Percentiles rank a stretch among this genome's conserved stretches.
Conservation (phyloP, 2,888 invertebrate species). For the Poecilus cupreus region DNA sequence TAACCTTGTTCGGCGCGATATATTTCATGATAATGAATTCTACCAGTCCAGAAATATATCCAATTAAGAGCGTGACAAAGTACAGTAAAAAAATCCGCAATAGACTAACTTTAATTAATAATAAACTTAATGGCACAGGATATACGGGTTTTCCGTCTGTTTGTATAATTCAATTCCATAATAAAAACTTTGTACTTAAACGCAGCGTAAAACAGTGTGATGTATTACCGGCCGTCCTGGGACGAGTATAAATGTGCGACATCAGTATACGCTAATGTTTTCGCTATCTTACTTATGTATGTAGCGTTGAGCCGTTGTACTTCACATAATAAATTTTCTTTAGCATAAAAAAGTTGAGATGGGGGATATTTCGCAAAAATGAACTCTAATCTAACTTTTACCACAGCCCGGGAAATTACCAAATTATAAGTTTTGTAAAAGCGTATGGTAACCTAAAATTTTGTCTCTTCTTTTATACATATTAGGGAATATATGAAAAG, state of each 20-base stretch:
- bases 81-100: not conserved
- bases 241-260: not conserved
- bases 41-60: not conserved
- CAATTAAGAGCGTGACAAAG: conserved; percentile 41
- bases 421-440: no score
- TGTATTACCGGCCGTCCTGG: not conserved
- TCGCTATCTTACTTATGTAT: conserved; percentile 17
- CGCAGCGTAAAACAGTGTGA: not conserved
- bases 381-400: not conserved
- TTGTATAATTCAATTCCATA: not conserved
- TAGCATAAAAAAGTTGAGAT: not conserved
- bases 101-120: conserved; percentile 19
- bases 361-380: not conserved
- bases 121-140: not conserved
- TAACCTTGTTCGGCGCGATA: conserved; percentile 8
- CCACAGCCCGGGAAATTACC: no score
- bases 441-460: no score
- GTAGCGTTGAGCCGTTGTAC: not conserved
- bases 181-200: conserved; percentile 29
- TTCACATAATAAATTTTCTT: not conserved
- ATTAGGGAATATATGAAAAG: no score
- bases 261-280: conserved; percentile 18
- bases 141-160: not conserved
- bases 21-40: conserved; percentile 13
- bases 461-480: no score